A percentile compares a stretch with the other conserved stretches of the same genome.
Conservation (phyloP, 2,797 vertebrate species). For the Micropoecilia bifurca region DNA sequence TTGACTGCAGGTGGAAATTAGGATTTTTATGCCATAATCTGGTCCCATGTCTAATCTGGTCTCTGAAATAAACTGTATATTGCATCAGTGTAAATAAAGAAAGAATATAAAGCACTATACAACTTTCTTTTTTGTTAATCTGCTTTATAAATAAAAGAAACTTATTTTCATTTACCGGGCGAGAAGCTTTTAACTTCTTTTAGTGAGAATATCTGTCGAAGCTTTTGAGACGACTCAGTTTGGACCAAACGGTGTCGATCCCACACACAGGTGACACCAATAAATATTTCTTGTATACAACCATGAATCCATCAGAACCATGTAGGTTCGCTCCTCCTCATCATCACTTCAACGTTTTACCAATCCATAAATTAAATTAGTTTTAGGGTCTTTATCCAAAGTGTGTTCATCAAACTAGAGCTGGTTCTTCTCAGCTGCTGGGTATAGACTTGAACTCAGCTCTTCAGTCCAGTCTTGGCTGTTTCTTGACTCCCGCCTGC, state of each 20-base stretch:
- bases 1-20: too few species aligned
- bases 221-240: background rate
- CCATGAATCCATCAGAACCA: background rate
- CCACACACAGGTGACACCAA: background rate
- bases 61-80: too few species aligned
- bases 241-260: background rate
- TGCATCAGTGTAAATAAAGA: too few species aligned
- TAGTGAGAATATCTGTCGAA: background rate
- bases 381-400: background rate
- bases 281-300: background rate
- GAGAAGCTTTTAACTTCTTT: background rate
- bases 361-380: background rate
- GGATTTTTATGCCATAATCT: too few species aligned
- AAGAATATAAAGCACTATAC: too few species aligned
- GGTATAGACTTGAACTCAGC: slow-evolving; percentile 13
- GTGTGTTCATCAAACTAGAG: slow-evolving; percentile 2
- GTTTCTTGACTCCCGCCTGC: background rate
- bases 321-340: background rate
- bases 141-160: background rate
- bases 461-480: slow-evolving; percentile 19
- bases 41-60: too few species aligned
- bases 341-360: background rate
- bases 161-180: background rate
- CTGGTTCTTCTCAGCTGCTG: background rate
- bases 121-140: background rate